Base-by-base conservation (phyloP, 2,888 invertebrate genomes). In the Ashinkailepas kermadecensis region DNA sequence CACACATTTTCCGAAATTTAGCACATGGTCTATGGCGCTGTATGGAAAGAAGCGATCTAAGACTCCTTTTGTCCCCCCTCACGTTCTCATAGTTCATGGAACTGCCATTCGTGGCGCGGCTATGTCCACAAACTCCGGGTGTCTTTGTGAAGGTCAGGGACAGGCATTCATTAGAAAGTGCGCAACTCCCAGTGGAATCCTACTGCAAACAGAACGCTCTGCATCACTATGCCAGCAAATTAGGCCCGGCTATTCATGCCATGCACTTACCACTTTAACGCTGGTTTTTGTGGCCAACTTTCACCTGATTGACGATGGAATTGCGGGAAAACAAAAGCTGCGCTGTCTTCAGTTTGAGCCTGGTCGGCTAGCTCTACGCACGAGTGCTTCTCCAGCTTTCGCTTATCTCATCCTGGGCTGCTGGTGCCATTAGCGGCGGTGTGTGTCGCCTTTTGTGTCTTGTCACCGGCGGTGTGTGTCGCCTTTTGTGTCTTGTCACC, bases 251-350 rank as follows among this genome's bases (percentile, higher is more conserved):
- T 15, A 70, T 70, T 70, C 70, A 70, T 70, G 70, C 15, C 70
- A 15, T 25, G 39, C 15, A 23, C 25, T 70, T 39, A 15, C 39
- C 70, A 39, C 25, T 25, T 70, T 70, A 70, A 39, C 70, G 70
- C 70, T 15, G 39, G 13, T 70, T 70, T 70, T 70, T 70, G 23
- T 23, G 70, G 10, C 70, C 39, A 15, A 62, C 70, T 70, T 70
- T 70, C 70, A 25, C 70, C 67, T 13, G 25, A 8, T 15, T 7
- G 70, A 39, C 25, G 39, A 12, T 70, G 70, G 39, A 39, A 70
- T 39, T 70, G 39, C 70, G 13, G 39, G 70, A 70, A 70, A 70
- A 70, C 70, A 70, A 70, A 70, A 23, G 39, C 70, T 21, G n/a
- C 25, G 15, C 39, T 70, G 8, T 11, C 15, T 15, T 39, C 67